These are phyloP conservation scores for Brienomyrus brachyistius DNA, from an alignment of 2,113 vertebrate genomes.

Conservation along the genomic window DNA sequence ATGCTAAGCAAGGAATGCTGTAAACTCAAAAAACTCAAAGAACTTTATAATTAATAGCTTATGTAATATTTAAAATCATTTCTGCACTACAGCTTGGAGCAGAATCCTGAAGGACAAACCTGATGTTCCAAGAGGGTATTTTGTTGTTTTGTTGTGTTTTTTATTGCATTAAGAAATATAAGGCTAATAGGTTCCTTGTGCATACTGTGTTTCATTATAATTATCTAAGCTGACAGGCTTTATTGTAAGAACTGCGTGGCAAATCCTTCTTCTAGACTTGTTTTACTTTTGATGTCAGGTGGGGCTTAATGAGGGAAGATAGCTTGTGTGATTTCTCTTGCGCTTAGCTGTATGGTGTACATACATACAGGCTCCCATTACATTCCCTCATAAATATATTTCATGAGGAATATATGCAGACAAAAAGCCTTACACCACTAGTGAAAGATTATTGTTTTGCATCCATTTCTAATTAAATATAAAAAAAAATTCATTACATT, in stretches of 20 bases:
- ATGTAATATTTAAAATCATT: conserved; percentile 71
- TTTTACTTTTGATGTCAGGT: conserved; percentile 56
- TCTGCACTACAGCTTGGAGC: conserved; percentile 61
- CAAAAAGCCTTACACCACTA: not conserved
- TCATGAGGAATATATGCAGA: not conserved
- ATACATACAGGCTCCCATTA: conserved; percentile 20
- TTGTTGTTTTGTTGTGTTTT: conserved; percentile 27
- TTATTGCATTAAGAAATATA: conserved; percentile 48
- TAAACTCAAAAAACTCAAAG: conserved; percentile 36
- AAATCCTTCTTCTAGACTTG: conserved; percentile 51
- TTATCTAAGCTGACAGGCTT: conserved; percentile 61
- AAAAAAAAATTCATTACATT: not conserved
- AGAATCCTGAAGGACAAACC: conserved; percentile 47
- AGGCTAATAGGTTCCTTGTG: conserved; percentile 46
- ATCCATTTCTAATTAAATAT: not conserved
- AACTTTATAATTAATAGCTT: conserved; percentile 60
- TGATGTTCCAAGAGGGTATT: conserved; percentile 47
- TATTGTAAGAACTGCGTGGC: conserved; percentile 53
- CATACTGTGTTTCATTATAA: conserved; percentile 63
- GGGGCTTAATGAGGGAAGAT: conserved; percentile 60
- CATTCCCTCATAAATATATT: conserved; percentile 18
- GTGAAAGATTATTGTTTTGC: not conserved
- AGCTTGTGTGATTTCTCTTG: conserved; percentile 41
- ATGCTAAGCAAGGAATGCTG: conserved; percentile 30
- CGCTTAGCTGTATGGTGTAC: not conserved